These are phyloP conservation scores for Cirrhinus mrigala DNA, from an alignment of 2,797 vertebrate genomes.

Conservation along the genomic window DNA sequence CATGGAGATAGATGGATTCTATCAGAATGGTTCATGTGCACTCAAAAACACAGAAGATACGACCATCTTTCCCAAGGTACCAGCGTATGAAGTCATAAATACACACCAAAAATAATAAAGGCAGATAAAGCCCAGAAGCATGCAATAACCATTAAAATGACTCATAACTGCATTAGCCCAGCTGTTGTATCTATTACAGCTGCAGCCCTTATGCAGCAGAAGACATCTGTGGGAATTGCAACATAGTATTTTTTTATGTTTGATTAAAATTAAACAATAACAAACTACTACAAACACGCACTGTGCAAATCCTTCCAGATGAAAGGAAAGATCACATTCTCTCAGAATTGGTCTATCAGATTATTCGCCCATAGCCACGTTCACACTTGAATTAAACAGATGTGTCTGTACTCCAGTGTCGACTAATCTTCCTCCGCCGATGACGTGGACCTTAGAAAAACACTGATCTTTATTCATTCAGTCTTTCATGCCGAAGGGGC, in stretches of 20 bases:
- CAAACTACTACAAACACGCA: constrained; percentile 11
- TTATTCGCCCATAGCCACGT: neutral
- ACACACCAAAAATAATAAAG: neutral
- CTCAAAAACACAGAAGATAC: constrained; percentile 8
- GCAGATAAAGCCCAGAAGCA: neutral
- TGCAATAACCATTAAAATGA: constrained; percentile 5
- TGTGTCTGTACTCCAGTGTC: constrained; percentile 9
- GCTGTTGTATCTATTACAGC: constrained; percentile 25
- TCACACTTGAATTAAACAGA: constrained; percentile 11
- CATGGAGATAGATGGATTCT: constrained; percentile 9
- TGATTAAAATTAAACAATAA: constrained; percentile 9
- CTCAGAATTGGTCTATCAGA: constrained; percentile 7
- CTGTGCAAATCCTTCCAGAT: neutral
- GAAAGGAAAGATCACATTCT: constrained; percentile 2
- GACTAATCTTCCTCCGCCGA: neutral
- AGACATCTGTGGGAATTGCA: constrained; percentile 5
- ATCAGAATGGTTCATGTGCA: constrained; percentile 31
- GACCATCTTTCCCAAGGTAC: constrained; percentile 24
- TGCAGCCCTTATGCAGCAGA: constrained; percentile 9
- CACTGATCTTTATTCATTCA: neutral
- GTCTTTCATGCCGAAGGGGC: neutral
- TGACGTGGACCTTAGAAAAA: neutral
- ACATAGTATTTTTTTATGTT: neutral
- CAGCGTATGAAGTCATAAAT: neutral
- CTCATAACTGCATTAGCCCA: neutral